A percentile compares a stretch with the other conserved stretches of the same genome.
Evolutionary conservation across 1,140 invertebrate genomes (phyloP).

Genomic region (Rhopalosiphum padi): DNA sequence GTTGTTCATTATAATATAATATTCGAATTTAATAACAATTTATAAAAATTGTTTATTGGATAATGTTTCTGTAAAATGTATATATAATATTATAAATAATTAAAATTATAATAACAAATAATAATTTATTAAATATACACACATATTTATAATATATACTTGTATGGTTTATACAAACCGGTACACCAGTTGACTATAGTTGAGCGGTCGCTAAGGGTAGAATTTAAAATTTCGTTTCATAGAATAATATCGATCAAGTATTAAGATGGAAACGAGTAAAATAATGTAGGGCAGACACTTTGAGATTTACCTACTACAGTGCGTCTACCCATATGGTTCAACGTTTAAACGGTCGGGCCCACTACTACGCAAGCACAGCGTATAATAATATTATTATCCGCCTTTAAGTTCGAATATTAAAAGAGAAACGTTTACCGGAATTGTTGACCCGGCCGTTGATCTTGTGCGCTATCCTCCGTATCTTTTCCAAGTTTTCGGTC

Average conservation of each 20-base stretch:
- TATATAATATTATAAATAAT: background rate
- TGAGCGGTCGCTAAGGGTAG: background rate
- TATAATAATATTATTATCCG: background rate
- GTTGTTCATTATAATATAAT: background rate
- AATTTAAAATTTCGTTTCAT: background rate
- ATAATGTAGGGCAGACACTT: background rate
- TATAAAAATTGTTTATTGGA: background rate
- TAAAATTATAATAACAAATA: background rate
- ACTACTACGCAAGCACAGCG: background rate
- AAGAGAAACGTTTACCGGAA: slow-evolving; percentile 21
- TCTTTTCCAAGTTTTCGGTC: slow-evolving; percentile 42
- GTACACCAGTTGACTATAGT: background rate
- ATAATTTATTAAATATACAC: background rate
- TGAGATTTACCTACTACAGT: background rate
- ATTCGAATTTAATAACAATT: no score
- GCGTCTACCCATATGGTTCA: no score
- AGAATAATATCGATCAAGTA: background rate
- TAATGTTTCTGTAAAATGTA: no score
- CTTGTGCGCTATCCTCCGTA: slow-evolving; percentile 39
- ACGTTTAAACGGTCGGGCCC: background rate
- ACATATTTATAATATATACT: no score
- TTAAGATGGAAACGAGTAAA: background rate
- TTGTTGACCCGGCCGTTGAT: slow-evolving; percentile 49
- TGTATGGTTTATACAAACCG: background rate
- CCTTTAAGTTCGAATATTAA: background rate